A percentile compares a stretch with the other conserved stretches of the same genome.
Conservation (phyloP, 2,797 vertebrate species). For the Tiaroga cobitis region DNA sequence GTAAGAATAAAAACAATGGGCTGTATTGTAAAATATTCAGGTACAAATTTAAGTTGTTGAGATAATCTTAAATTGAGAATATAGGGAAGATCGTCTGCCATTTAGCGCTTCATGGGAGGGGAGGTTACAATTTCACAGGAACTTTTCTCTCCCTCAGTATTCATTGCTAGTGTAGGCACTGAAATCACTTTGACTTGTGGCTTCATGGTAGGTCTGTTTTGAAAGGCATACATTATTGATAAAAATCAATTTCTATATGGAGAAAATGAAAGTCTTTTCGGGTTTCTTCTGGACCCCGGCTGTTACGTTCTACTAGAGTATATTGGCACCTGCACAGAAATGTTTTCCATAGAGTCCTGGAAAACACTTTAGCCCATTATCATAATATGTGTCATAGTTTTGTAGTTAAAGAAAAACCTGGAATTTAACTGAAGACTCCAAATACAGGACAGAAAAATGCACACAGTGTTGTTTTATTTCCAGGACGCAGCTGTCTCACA, state of each 20-base stretch:
- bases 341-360: background rate
- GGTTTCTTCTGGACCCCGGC: background rate
- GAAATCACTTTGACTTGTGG: background rate
- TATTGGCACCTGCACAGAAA: background rate
- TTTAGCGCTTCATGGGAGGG: background rate
- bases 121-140: background rate
- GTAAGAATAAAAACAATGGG: background rate
- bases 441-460: background rate
- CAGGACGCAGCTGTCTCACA: slow-evolving; percentile 11
- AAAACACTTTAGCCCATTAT: background rate
- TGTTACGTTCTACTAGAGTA: background rate
- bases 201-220: background rate
- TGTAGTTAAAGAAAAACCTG: slow-evolving; percentile 4
- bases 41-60: background rate
- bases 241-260: background rate
- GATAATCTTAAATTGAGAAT: background rate
- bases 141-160: background rate
- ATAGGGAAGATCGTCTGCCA: background rate
- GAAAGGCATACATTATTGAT: background rate
- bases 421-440: background rate
- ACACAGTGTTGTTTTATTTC: background rate
- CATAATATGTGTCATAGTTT: background rate
- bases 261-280: background rate
- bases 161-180: background rate
- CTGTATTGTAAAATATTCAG: background rate